A percentile compares a stretch with the other conserved stretches of the same genome.
Conservation (phyloP, 2,888 invertebrate species). For the Polyommatus icarus region DNA sequence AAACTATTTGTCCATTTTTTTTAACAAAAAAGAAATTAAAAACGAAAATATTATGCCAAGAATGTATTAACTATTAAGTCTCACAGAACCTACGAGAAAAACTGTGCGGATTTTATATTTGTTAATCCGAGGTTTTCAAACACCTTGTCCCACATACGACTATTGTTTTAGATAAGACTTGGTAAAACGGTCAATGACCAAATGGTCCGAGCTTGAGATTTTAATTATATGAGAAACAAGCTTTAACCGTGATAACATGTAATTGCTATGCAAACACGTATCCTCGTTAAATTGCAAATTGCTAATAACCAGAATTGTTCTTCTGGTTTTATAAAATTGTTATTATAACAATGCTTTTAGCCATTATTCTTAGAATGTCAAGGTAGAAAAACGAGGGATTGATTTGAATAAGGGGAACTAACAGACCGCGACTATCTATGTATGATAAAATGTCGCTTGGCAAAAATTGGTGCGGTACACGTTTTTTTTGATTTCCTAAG, state of each 20-base stretch:
- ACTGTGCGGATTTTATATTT: not conserved
- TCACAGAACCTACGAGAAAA: slow-evolving; percentile 14
- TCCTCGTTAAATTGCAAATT: slow-evolving; percentile 3
- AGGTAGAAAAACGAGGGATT: not conserved
- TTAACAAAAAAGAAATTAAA: not conserved
- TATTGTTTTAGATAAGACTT: slow-evolving; percentile 28
- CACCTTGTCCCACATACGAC: slow-evolving; percentile 27
- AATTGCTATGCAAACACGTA: slow-evolving; percentile 17
- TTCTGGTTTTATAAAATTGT: not conserved
- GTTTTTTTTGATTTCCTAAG: too few species aligned
- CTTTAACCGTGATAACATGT: slow-evolving; percentile 18
- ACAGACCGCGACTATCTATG: not conserved
- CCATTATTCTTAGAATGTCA: not conserved
- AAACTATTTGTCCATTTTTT: not conserved
- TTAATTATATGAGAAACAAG: slow-evolving; percentile 28
- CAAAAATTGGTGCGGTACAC: too few species aligned
- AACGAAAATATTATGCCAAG: not conserved
- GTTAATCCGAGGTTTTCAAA: slow-evolving; percentile 18
- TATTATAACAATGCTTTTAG: not conserved
- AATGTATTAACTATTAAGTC: not conserved
- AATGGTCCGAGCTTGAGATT: slow-evolving; percentile 18
- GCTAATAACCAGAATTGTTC: slow-evolving; percentile 1
- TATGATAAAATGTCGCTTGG: not conserved
- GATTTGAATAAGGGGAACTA: not conserved
- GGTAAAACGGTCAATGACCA: slow-evolving; percentile 30